Percentiles rank a stretch among this genome's conserved stretches.
phyloP scores from a whole-genome alignment of 2,113 vertebrate species.

The Manacus vitellinus region DNA sequence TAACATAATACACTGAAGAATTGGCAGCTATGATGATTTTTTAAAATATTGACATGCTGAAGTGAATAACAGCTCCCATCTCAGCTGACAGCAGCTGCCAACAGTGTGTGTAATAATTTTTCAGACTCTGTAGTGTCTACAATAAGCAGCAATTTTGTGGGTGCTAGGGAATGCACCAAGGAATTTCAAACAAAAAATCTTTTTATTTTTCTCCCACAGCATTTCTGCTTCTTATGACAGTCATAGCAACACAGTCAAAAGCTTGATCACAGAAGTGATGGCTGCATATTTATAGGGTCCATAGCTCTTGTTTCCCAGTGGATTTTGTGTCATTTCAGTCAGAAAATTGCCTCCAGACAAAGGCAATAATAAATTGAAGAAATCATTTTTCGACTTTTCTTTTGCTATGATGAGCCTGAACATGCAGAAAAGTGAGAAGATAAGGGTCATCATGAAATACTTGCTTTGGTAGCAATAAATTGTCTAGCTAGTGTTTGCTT shows the following conservation, averaged over 20 bases:
- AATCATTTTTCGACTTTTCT: slow-evolving; percentile 47
- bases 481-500: background rate
- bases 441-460: slow-evolving; percentile 19
- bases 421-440: slow-evolving; percentile 23
- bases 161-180: background rate
- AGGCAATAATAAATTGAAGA: slow-evolving; percentile 65
- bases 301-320: slow-evolving; percentile 58
- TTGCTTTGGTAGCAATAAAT: background rate
- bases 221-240: slow-evolving; percentile 69
- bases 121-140: background rate
- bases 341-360: slow-evolving; percentile 73
- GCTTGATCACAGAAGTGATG: slow-evolving; percentile 57
- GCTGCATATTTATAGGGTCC: slow-evolving; percentile 63
- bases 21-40: slow-evolving; percentile 1
- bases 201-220: slow-evolving; percentile 10
- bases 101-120: background rate
- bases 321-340: slow-evolving; percentile 75
- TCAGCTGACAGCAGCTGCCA: slow-evolving; percentile 7
- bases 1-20: background rate
- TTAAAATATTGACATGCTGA: slow-evolving; percentile 24
- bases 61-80: background rate
- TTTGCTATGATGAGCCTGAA: slow-evolving; percentile 28
- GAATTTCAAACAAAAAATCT: slow-evolving; percentile 52
- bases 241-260: slow-evolving; percentile 60
- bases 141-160: slow-evolving; percentile 36